A percentile compares a stretch with the other conserved stretches of the same genome.
These are phyloP conservation scores for Eueides isabella DNA, from an alignment of 1,140 invertebrate genomes.

Conservation along the genomic window DNA sequence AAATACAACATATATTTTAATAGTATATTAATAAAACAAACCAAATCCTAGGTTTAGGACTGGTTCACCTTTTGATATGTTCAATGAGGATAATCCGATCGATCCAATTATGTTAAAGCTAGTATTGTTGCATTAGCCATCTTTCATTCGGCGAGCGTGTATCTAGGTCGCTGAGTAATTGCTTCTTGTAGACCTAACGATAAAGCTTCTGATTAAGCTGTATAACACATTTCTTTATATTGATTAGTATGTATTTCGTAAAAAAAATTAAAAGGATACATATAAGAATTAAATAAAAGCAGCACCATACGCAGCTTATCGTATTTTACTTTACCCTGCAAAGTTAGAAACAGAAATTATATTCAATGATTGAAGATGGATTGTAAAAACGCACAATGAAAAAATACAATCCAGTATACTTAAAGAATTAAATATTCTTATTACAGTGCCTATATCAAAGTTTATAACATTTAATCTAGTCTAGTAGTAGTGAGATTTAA, in stretches of 20 bases:
- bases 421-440: background rate
- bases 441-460: background rate
- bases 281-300: no score
- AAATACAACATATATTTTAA: no score
- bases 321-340: no score
- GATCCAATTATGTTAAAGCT: slow-evolving; percentile 1
- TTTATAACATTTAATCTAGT: background rate
- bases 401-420: background rate
- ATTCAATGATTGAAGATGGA: no score
- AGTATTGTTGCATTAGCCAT: slow-evolving; percentile 26
- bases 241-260: no score
- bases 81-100: slow-evolving; percentile 17
- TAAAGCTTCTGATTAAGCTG: background rate
- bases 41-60: slow-evolving; percentile 27
- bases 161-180: slow-evolving; percentile 6
- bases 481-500: background rate
- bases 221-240: background rate
- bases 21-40: slow-evolving; percentile 6
- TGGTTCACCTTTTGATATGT: slow-evolving; percentile 18
- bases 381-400: no score
- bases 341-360: no score
- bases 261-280: no score
- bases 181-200: slow-evolving; percentile 8
- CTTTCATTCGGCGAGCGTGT: slow-evolving; percentile 2
- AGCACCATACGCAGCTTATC: no score